A percentile compares a stretch with the other conserved stretches of the same genome.
Evolutionary conservation across 1,140 invertebrate species (phyloP).

Genomic region (Tigriopus japonicus): DNA sequence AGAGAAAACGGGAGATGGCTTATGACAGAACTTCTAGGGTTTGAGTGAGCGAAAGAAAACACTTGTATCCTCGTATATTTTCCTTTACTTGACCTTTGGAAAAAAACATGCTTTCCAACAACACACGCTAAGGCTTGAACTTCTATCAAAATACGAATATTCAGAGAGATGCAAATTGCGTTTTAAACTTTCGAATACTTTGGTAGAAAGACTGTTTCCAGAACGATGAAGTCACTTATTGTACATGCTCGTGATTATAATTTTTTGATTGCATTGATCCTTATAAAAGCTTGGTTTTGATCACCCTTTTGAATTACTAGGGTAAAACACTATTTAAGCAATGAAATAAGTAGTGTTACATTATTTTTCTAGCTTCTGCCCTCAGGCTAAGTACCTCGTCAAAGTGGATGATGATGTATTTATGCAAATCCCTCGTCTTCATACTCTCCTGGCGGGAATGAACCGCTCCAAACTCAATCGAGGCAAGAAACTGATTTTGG

Average conservation of each 20-base stretch:
- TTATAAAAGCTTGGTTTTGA: too few relatives aligned
- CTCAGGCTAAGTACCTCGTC: conserved; percentile 16
- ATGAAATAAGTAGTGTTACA: neutral
- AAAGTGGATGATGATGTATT: conserved; percentile 21
- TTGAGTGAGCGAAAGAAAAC: neutral
- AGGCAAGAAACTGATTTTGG: conserved; percentile 35
- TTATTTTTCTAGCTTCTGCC: conserved; percentile 14
- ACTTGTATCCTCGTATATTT: neutral
- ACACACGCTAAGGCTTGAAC: too few relatives aligned
- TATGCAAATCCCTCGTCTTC: conserved; percentile 17
- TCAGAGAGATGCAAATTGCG: too few relatives aligned
- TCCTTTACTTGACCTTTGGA: neutral
- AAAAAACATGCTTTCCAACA: neutral
- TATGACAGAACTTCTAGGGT: neutral
- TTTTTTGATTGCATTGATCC: too few relatives aligned
- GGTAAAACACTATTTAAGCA: too few relatives aligned
- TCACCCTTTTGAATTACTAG: too few relatives aligned
- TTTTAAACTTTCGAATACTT: too few relatives aligned
- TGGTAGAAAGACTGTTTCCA: too few relatives aligned
- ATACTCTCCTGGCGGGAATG: conserved; percentile 5
- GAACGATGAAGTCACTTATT: too few relatives aligned
- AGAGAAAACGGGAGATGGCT: neutral
- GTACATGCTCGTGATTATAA: too few relatives aligned
- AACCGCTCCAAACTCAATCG: conserved; percentile 14
- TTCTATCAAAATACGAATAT: too few relatives aligned